Evolutionary conservation across 2,113 vertebrate genomes (phyloP).

Genomic region (Brienomyrus longianalis): DNA sequence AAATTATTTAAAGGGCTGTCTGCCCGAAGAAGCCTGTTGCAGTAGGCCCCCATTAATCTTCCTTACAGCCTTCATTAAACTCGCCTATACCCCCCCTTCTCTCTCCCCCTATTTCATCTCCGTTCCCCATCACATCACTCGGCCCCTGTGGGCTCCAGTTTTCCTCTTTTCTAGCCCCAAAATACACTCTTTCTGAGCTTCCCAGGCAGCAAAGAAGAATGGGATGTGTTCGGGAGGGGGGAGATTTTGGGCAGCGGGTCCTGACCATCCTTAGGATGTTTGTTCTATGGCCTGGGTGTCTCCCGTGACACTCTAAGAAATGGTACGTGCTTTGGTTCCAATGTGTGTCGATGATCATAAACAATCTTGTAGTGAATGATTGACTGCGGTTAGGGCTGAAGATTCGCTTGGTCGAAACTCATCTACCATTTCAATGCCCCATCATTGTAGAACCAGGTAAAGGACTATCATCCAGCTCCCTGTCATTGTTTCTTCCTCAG

Average conservation of each 20-base stretch:
- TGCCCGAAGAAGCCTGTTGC: conserved; percentile 38
- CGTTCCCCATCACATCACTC: background rate
- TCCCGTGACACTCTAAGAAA: background rate
- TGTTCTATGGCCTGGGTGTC: background rate
- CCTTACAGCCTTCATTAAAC: conserved; percentile 59
- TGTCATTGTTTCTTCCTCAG: conserved; percentile 51
- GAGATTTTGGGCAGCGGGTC: background rate
- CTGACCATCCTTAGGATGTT: background rate
- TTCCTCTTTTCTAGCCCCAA: conserved; percentile 10
- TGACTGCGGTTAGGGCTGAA: background rate
- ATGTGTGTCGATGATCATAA: background rate
- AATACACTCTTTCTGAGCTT: background rate
- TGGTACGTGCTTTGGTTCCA: background rate
- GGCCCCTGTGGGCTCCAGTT: background rate
- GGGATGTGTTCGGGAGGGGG: background rate
- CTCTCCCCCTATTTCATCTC: conserved; percentile 23
- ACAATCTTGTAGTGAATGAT: background rate
- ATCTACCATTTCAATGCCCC: background rate
- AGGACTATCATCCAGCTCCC: background rate
- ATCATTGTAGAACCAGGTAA: background rate
- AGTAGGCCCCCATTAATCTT: conserved; percentile 60
- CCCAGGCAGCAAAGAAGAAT: background rate
- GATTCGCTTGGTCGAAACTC: background rate
- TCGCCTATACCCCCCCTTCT: conserved; percentile 32
- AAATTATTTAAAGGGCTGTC: conserved; percentile 47